Base-by-base conservation (phyloP, 92 coral and sea anemone species). In the Epizoanthus rinbou region DNA sequence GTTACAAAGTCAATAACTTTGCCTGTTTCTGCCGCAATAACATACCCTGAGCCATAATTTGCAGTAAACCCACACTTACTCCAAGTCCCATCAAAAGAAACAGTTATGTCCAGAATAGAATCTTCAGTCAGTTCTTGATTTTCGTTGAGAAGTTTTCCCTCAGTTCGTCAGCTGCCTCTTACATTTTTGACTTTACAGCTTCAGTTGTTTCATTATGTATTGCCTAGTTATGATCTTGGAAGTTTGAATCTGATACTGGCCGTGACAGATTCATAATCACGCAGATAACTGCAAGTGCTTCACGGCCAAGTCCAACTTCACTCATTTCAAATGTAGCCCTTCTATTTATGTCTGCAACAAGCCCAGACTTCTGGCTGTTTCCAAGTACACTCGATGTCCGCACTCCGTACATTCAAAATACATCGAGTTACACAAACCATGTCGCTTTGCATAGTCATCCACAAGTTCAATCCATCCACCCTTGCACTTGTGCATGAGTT, bases 251-350 rank as follows among this genome's bases (percentile, higher is more conserved):
- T n/a, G 23, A 60, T n/a, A 85, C 88, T 41, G 76, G 84, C 22
- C 60, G 52, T 58, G 83, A 75, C 83, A 84, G 59, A 74, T 74
- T 75, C 37, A 84, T 41, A 41, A 75, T 76, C 57, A 76, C 84
- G 35, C 89, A 79, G 17, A 79, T 86, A 57, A 84, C 71, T 53
- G 80, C 85, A 86, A 86, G 89, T 23, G 60, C 85, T 65, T 87
- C 80, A 72, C 84, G 80, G 35, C 87, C 87, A 35, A 84, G 64
- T 57, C 87, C 81, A 28, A 84, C n/a, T 47, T 69, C 86, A 17
- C 86, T 78, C 80, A 82, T 82, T 8, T 80, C 86, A 69, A 57
- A 82, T 14, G 80, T 64, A 7, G 80, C 58, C 57, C 86, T 68
- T 16, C 86, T 25, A 47, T 82, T 82, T 19, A 82, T 60, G 53